phyloP scores from a whole-genome alignment of 2,113 vertebrate genomes.

The Megaceryle torquata region DNA sequence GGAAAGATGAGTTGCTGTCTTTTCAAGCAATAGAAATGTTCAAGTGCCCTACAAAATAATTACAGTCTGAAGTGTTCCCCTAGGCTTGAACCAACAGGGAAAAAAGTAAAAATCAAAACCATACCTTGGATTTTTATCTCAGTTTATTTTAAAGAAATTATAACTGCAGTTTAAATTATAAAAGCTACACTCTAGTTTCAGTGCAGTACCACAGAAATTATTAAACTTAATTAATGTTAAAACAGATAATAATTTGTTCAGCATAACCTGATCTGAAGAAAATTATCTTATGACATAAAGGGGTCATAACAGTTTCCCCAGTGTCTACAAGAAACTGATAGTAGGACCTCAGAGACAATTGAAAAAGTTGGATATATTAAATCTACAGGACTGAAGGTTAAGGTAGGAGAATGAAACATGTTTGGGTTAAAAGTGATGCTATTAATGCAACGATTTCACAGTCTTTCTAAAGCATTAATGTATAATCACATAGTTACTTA shows the following conservation, averaged over 20 bases:
- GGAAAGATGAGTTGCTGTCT: conserved; percentile 4
- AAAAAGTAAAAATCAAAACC: background rate
- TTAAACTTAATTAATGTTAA: conserved; percentile 54
- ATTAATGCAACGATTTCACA: background rate
- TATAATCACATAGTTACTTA: background rate
- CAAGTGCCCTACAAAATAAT: conserved; percentile 53
- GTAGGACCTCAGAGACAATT: conserved; percentile 19
- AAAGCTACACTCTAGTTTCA: conserved; percentile 19
- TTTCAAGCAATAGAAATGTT: conserved; percentile 52
- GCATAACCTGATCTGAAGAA: conserved; percentile 55
- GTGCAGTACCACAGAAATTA: conserved; percentile 15
- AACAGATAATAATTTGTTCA: conserved; percentile 59
- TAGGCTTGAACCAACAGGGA: background rate
- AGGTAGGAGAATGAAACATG: conserved; percentile 30
- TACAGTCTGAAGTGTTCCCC: conserved; percentile 10
- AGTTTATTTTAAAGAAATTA: conserved; percentile 38
- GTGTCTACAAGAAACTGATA: conserved; percentile 4
- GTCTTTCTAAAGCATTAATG: background rate
- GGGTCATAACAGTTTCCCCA: conserved; percentile 28
- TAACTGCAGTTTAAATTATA: conserved; percentile 52
- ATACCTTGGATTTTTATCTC: conserved; percentile 18
- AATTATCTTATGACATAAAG: conserved; percentile 51
- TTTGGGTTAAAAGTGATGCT: conserved; percentile 23
- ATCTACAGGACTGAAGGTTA: conserved; percentile 33
- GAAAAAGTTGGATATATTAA: conserved; percentile 44